phyloP scores from a whole-genome alignment of 2,797 vertebrate genomes.

The Urophycis tenuis region DNA sequence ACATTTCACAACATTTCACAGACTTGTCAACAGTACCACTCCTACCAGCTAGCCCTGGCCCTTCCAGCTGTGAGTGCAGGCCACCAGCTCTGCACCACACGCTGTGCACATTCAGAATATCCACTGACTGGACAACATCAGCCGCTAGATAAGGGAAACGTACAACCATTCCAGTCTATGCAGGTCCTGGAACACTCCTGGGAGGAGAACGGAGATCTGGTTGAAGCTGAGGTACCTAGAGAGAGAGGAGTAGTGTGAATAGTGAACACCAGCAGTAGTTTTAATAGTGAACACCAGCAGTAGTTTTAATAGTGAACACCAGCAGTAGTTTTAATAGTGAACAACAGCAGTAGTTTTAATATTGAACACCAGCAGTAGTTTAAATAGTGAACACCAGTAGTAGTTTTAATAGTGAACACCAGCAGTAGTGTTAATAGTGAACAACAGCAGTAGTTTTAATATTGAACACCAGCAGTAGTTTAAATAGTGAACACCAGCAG shows the following conservation, averaged over 20 bases:
- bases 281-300: not conserved
- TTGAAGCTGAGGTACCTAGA: slow-evolving; percentile 88
- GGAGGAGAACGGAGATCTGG: slow-evolving; percentile 79
- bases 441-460: too few relatives aligned
- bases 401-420: too few relatives aligned
- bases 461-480: too few relatives aligned
- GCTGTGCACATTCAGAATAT: not conserved
- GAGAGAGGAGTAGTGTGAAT: too few relatives aligned
- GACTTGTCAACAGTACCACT: not conserved
- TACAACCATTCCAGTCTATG: slow-evolving; percentile 94
- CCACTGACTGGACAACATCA: not conserved
- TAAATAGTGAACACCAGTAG: too few relatives aligned
- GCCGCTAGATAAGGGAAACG: slow-evolving; percentile 2
- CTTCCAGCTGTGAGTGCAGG: too few relatives aligned
- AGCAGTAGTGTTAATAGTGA: too few relatives aligned
- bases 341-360: too few relatives aligned
- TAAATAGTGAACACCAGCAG: too few relatives aligned
- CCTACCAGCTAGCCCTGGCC: not conserved
- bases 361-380: too few relatives aligned
- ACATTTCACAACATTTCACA: slow-evolving; percentile 10
- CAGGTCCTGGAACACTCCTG: slow-evolving; percentile 86
- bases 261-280: too few relatives aligned
- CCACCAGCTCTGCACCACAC: not conserved
- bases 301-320: not conserved
- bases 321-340: not conserved